Evolutionary conservation across 1,140 invertebrate species (phyloP), one percentile per base, ranked within the genome.

Genomic region (Tyrophagus putrescentiae): DNA sequence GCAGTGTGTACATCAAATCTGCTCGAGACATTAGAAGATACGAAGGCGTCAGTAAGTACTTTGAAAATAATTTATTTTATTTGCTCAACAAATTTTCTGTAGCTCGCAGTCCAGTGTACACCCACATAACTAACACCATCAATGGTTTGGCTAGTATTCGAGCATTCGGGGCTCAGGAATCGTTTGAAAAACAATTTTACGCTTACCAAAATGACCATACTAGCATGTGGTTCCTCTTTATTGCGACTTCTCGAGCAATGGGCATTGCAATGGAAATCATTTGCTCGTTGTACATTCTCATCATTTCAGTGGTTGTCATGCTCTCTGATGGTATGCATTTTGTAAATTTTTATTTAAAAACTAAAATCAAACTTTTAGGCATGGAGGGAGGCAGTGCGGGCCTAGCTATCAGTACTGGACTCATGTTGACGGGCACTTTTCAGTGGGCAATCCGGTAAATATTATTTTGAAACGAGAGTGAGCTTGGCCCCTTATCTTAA

Each of bases 11-110:
- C 71, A 73, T 94, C 18, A 76, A 76, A 28, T 85, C 87, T 0
- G 85, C 85, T 23, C 75, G 87, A 59, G 85, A 83, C 72, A 76
- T 93, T n/a, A 92, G 92, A 73, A 78, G 89, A 62, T 76, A 92
- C 60, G 88, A 93, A 77, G 85, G 82, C 68, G 80, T 83, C 69
- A 84, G 58, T 60, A 57, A 6, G 45, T 62, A 13, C 5, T 60
- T 31, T 6, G 23, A 57, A 42, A 31, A 62, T 6, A 13, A 18
- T 13, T 5, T 62, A 13, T 16, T 4, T 61, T 25, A 25, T 28
- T 23, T 5, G 5, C 21, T 23, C 23, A 11, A 60, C 18, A 60
- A 13, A 13, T 36, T 16, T 62, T 25, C 6, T 60, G 18, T 34
- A 61, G 56, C 71, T 34, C 68, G 75, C 11, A 76, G 75, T 64